Evolutionary conservation across 2,113 vertebrate genomes (phyloP), one percentile per base, ranked within the genome.

Genomic region (Mionectes macconnelli): DNA sequence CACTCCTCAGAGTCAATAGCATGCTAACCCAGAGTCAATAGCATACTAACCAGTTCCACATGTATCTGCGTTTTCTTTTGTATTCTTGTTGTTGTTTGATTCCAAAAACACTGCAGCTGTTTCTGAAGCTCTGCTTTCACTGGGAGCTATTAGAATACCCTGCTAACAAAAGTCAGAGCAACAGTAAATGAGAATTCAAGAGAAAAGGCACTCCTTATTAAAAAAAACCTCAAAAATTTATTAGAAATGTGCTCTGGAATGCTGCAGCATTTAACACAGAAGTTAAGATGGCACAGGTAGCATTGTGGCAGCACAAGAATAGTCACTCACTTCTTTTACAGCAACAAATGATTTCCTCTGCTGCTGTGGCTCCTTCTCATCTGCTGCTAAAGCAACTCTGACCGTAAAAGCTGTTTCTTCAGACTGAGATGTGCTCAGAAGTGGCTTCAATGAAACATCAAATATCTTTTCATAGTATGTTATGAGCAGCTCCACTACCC

Each of bases 401-500:
- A 84, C 56, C 8, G 83, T 96, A 27, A 77, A n/a, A 72, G 93
- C 90, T 60, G 97, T 97, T 47, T 96, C 97, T 37, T 97, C 84
- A 7, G 87, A 47, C 17, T 96, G 97, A 91, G 96, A 69, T 37
- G 95, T 37, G 47, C 72, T 95, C 73, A 93, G 67, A 53, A 98
- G 92, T 23, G 98, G 98, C 92, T 98, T 98, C 13, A 98, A 91
- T 4, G 98, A 98, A n/a, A 98, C 94, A 59, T 99, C 99, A 44
- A 99, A 99, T 95, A 99, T 98, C 97, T 99, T 99, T 89, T 98
- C 97, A 78, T 99, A 99, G 93, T 99, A 98, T 13, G 98, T 98
- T 90, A 99, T 98, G 76, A 99, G 98, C 81, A 99, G 98, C 96
- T 99, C 99, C 44, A 99, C 99, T 10, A 99, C 97, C 14, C 99